Conservation (phyloP, 2,797 vertebrate species). For the Macrochelys suwanniensis region DNA sequence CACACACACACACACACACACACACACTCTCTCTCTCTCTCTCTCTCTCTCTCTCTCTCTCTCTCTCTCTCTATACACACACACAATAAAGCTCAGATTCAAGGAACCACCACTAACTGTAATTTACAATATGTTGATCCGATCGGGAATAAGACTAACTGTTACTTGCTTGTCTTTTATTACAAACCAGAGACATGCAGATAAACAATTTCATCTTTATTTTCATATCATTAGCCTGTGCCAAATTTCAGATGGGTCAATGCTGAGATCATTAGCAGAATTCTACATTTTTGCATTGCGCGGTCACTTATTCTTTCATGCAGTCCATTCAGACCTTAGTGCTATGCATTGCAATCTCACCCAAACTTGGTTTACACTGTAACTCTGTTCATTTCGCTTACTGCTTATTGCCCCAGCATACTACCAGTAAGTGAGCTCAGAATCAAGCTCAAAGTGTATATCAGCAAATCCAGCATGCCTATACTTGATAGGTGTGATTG, state of each 20-base stretch:
- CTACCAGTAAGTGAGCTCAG: background rate
- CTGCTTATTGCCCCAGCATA: background rate
- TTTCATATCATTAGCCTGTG: background rate
- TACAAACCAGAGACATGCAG: fast-evolving
- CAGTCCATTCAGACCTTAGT: background rate
- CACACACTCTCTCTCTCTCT: too few relatives aligned
- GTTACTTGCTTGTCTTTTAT: background rate
- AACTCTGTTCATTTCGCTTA: background rate
- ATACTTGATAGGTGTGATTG: background rate
- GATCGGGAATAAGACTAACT: background rate
- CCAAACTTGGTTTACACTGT: background rate
- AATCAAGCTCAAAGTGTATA: background rate
- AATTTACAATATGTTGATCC: background rate
- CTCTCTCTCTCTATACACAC: too few relatives aligned
- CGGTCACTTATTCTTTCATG: background rate
- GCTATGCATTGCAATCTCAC: background rate
- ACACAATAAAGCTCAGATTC: fast-evolving
- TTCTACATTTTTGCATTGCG: background rate
- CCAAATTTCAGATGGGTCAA: background rate
- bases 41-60: too few relatives aligned
- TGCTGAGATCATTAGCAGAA: background rate
- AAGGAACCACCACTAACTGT: background rate
- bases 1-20: too few relatives aligned
- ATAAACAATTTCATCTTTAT: background rate
- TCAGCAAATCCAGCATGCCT: background rate